phyloP scores from a whole-genome alignment of 1,140 invertebrate species.

The Phymorhynchus buccinoides region DNA sequence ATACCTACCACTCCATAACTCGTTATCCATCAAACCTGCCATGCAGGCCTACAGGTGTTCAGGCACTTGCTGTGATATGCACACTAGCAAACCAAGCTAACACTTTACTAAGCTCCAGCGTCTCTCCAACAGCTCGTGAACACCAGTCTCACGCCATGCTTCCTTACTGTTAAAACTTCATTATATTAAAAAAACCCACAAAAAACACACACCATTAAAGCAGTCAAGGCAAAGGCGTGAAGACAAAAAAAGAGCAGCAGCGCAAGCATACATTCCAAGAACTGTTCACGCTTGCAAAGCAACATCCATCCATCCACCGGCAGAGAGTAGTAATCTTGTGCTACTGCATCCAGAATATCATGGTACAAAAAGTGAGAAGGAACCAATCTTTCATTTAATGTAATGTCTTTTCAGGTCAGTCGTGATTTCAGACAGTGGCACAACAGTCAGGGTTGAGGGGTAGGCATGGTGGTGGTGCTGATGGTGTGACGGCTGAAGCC shows the following conservation, averaged over 20 bases:
- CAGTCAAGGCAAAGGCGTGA: neutral
- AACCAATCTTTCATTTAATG: too few species aligned
- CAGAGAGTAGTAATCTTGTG: neutral
- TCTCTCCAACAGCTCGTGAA: neutral
- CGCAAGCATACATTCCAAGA: neutral
- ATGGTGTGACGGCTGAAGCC: neutral
- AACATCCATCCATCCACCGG: too few species aligned
- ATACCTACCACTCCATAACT: neutral
- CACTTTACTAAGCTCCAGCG: neutral
- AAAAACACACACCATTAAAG: neutral
- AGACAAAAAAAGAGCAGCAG: neutral
- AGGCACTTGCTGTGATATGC: neutral
- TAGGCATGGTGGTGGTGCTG: neutral
- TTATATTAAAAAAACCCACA: neutral
- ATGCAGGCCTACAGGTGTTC: neutral
- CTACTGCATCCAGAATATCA: neutral
- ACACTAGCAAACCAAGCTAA: neutral
- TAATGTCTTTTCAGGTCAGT: too few species aligned
- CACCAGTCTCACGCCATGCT: neutral
- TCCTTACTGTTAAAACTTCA: neutral
- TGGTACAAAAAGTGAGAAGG: neutral
- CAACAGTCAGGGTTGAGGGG: too few species aligned
- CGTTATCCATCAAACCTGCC: neutral
- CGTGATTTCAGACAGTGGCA: too few species aligned
- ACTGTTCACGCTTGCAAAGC: neutral